Conservation (phyloP, 1,140 invertebrate species). For the Apis dorsata region DNA sequence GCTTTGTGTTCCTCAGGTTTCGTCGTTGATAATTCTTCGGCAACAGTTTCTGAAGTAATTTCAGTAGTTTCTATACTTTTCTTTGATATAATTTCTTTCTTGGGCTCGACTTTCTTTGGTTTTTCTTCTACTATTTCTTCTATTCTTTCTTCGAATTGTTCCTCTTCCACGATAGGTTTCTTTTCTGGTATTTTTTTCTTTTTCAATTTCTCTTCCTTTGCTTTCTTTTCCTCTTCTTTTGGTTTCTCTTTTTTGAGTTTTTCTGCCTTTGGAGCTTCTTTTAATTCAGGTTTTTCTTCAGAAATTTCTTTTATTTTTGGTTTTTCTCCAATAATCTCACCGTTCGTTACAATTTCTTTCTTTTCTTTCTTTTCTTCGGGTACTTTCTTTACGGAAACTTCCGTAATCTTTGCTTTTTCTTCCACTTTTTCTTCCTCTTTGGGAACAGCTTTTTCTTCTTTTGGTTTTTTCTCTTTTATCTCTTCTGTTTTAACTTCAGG, state of each 20-base stretch:
- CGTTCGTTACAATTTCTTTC: slow-evolving; percentile 26
- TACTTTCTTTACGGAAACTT: slow-evolving; percentile 56
- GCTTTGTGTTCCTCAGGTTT: slow-evolving; percentile 51
- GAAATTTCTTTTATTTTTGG: slow-evolving; percentile 36
- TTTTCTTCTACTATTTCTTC: slow-evolving; percentile 76
- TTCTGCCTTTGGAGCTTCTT: slow-evolving; percentile 41
- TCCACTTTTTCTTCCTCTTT: slow-evolving; percentile 51
- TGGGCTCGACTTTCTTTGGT: slow-evolving; percentile 73
- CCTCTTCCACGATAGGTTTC: slow-evolving; percentile 51
- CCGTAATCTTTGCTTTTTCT: slow-evolving; percentile 51
- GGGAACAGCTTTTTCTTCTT: slow-evolving; percentile 50
- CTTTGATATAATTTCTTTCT: slow-evolving; percentile 57
- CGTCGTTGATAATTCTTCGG: slow-evolving; percentile 42
- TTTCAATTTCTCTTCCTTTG: slow-evolving; percentile 47
- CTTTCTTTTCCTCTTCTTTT: slow-evolving; percentile 42
- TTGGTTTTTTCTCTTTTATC: slow-evolving; percentile 35
- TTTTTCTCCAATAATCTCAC: slow-evolving; percentile 56
- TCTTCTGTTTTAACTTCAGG: slow-evolving; percentile 33
- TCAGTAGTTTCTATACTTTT: slow-evolving; percentile 45
- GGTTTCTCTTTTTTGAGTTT: slow-evolving; percentile 70
- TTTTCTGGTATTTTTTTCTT: slow-evolving; percentile 53
- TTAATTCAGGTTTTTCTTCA: slow-evolving; percentile 72
- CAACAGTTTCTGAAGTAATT: slow-evolving; percentile 46
- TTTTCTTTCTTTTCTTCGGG: slow-evolving; percentile 26
- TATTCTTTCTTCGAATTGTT: slow-evolving; percentile 63